phyloP scores from a whole-genome alignment of 2,888 invertebrate genomes.

The Ochropleura plecta region DNA sequence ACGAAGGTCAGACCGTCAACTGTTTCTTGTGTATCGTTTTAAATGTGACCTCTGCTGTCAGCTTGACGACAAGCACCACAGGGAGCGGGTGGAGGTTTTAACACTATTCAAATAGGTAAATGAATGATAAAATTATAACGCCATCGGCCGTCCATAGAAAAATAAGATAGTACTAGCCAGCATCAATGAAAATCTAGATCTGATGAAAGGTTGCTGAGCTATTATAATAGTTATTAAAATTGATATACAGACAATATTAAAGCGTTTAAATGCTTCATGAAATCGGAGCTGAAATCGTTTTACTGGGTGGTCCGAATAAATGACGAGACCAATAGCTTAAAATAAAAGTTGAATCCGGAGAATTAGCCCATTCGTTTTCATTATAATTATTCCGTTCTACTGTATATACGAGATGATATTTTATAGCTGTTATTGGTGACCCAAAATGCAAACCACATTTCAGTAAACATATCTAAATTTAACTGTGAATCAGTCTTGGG shows the following conservation, averaged over 20 bases:
- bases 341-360: slow-evolving; percentile 6
- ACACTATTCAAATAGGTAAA: background rate
- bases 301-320: slow-evolving; percentile 19
- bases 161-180: background rate
- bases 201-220: background rate
- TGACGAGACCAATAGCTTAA: background rate
- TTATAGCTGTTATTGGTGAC: slow-evolving; percentile 18
- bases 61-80: background rate
- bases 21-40: slow-evolving; percentile 1
- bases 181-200: background rate
- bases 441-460: slow-evolving; percentile 30
- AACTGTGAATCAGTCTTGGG: slow-evolving; percentile 20
- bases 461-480: slow-evolving; percentile 40
- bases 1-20: slow-evolving; percentile 93
- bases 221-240: background rate
- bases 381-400: slow-evolving; percentile 19
- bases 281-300: slow-evolving; percentile 2
- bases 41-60: background rate
- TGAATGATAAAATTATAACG: background rate
- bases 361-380: slow-evolving; percentile 27
- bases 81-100: background rate
- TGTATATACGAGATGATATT: slow-evolving; percentile 21
- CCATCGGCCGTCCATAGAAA: background rate
- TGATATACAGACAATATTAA: background rate
- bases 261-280: background rate